Percentiles rank a stretch among this genome's conserved stretches.
phyloP scores from a whole-genome alignment of 2,888 invertebrate genomes.

The Cryptops parisi region DNA sequence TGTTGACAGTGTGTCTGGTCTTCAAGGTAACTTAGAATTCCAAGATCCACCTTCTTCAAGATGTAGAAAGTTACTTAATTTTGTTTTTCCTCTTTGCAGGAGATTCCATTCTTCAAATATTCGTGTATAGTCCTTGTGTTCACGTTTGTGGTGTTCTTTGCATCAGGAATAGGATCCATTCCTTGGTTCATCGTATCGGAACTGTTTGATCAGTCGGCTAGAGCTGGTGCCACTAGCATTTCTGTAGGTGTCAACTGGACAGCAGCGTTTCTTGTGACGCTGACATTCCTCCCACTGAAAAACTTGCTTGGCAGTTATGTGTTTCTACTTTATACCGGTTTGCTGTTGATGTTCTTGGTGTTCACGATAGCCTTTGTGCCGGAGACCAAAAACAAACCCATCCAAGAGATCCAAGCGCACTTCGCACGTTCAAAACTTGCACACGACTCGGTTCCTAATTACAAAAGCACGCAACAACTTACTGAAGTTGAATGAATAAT shows the following conservation, averaged over 20 bases:
- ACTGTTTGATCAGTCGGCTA: slow-evolving; percentile 32
- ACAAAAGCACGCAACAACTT: not conserved
- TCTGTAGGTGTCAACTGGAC: slow-evolving; percentile 33
- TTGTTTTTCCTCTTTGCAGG: slow-evolving; percentile 2
- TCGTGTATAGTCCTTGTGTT: slow-evolving; percentile 38
- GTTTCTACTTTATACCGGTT: not conserved
- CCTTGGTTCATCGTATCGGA: slow-evolving; percentile 38
- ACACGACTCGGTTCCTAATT: not conserved
- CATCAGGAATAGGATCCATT: slow-evolving; percentile 58
- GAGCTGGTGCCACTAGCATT: slow-evolving; percentile 36
- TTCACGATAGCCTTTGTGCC: not conserved
- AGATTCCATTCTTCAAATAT: not conserved
- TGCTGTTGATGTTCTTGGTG: not conserved
- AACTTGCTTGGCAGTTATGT: not conserved
- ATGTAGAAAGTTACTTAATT: too few relatives aligned
- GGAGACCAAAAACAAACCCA: slow-evolving; percentile 1
- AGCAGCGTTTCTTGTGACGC: slow-evolving; percentile 29
- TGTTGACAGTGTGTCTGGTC: slow-evolving; percentile 48
- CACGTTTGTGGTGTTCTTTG: slow-evolving; percentile 75
- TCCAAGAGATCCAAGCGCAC: slow-evolving; percentile 2
- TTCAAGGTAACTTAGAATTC: slow-evolving; percentile 39
- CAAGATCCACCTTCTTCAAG: too few relatives aligned
- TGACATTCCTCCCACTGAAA: slow-evolving; percentile 25
- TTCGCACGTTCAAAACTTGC: too few relatives aligned
- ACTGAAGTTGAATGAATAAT: too few relatives aligned